Evolutionary conservation across 2,113 vertebrate species (phyloP), one percentile per base, ranked within the genome.

Genomic region (Cinclus mexicanus): DNA sequence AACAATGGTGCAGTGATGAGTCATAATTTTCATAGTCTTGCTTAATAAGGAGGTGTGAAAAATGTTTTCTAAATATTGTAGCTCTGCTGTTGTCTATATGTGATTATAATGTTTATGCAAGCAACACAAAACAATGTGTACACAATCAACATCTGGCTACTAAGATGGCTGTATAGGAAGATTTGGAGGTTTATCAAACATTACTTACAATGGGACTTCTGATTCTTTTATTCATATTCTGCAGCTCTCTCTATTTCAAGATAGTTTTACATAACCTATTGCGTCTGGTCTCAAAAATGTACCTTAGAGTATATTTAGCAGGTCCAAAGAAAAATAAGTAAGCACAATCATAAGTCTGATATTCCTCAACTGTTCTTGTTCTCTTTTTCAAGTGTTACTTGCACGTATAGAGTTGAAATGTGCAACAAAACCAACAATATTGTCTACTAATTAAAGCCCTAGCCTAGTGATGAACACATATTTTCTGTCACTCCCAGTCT

Each of bases 51-150:
- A 98, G 98, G 98, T 99, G 98, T 98, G 98, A 98, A 98, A 98
- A 98, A 98, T 98, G 98, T 99, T 99, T 99, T 99, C 98, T 98
- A 98, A 99, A 99, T 98, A 99, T 99, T 99, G 98, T 98, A 98
- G 98, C 98, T 98, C 98, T 98, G 98, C 98, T 98, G 98, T 98
- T 98, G 98, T 98, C 98, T 98, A 98, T 98, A 98, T 98, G 98
- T 99, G 98, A 99, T 99, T 98, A 98, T 98, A 98, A 98, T 98
- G 98, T 98, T 98, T 98, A 98, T 98, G 98, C 98, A 98, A 98
- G 98, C 98, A 98, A 98, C 98, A 98, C 98, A 98, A 98, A 98
- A 98, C 98, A 98, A 98, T 98, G 98, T 98, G 98, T 98, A 98
- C 98, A 98, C 98, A 98, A 98, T 98, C 98, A 99, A 98, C 98